Evolutionary conservation across 2,888 invertebrate genomes (phyloP).

Genomic region (Blera fallax): DNA sequence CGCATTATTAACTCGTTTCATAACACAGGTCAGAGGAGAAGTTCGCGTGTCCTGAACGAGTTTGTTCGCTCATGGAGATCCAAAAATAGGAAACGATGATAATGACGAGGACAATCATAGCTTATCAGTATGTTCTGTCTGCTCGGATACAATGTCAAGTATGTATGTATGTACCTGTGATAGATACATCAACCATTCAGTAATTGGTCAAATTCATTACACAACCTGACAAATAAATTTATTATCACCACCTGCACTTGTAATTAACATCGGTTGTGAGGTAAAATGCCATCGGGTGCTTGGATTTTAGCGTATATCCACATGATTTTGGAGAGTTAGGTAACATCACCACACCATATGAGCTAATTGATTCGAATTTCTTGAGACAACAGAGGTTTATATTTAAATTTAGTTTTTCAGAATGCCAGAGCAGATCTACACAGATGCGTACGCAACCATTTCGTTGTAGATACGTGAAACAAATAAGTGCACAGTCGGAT

Average conservation of each 20-base stretch:
- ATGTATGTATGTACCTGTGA: no score
- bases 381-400: background rate
- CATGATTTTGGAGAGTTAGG: background rate
- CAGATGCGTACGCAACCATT: no score
- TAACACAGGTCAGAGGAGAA: background rate
- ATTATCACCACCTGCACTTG: background rate
- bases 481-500: no score
- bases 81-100: background rate
- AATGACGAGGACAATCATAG: background rate
- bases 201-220: background rate
- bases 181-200: background rate
- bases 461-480: no score
- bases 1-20: slow-evolving; percentile 7
- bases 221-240: background rate
- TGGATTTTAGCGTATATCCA: background rate
- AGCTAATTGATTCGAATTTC: background rate
- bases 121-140: background rate
- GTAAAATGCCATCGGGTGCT: background rate
- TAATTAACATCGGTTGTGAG: background rate
- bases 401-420: no score
- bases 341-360: background rate
- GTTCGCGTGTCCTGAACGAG: background rate
- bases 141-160: background rate
- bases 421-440: no score
- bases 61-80: background rate